These are phyloP conservation scores for Sebastes cheni DNA, from an alignment of 2,797 vertebrate genomes.

Conservation along the genomic window DNA sequence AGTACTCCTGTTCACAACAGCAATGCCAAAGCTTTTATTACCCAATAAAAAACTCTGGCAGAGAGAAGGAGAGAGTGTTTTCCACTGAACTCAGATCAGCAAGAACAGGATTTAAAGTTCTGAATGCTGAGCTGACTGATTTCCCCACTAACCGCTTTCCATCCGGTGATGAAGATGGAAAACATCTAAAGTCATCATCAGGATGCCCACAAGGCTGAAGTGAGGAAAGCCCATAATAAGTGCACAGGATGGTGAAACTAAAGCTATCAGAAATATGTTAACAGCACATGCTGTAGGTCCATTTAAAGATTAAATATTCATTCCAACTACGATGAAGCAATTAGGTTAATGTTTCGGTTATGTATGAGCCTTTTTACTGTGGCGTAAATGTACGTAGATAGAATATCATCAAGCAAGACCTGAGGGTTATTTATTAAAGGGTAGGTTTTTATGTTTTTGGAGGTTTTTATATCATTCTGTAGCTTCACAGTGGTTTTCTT, in stretches of 20 bases:
- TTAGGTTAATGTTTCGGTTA: background rate
- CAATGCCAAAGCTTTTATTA: slow-evolving; percentile 35
- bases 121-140: slow-evolving; percentile 24
- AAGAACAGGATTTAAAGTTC: background rate
- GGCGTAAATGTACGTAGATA: background rate
- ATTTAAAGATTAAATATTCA: background rate
- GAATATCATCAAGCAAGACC: background rate
- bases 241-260: background rate
- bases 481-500: too few relatives aligned
- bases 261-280: background rate
- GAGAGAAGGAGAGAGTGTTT: slow-evolving; percentile 3
- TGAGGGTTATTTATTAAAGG: background rate
- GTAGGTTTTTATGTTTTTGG: too few relatives aligned
- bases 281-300: background rate
- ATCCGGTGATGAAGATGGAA: slow-evolving; percentile 48
- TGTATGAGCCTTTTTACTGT: background rate
- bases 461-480: too few relatives aligned
- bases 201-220: background rate
- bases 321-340: background rate
- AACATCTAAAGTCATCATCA: slow-evolving; percentile 39
- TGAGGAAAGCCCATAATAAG: background rate
- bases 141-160: slow-evolving; percentile 38
- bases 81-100: slow-evolving; percentile 46
- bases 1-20: slow-evolving; percentile 12
- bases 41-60: slow-evolving; percentile 45